Conservation (phyloP, 2,888 invertebrate species). For the Harmothoe impar region DNA sequence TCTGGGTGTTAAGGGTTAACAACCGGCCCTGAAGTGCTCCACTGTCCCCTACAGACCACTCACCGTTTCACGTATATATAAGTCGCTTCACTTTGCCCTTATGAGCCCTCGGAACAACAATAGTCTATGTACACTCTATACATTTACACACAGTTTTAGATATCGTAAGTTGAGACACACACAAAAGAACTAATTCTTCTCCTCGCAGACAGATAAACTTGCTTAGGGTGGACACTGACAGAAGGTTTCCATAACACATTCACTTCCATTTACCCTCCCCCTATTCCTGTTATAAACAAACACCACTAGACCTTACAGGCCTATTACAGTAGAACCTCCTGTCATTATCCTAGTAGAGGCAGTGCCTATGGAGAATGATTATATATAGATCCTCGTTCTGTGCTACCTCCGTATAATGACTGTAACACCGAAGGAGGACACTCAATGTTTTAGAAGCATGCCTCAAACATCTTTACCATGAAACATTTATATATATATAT, state of each 20-base stretch:
- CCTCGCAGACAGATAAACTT: not conserved
- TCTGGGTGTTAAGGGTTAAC: too few relatives aligned
- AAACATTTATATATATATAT: too few relatives aligned
- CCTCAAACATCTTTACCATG: too few relatives aligned
- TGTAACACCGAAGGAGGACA: too few relatives aligned
- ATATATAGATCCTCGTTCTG: too few relatives aligned
- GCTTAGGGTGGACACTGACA: conserved; percentile 15
- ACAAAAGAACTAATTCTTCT: conserved; percentile 24
- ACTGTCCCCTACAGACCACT: not conserved
- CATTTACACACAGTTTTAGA: conserved; percentile 13
- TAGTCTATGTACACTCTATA: conserved; percentile 50
- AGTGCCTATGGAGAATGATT: too few relatives aligned
- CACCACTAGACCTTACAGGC: not conserved
- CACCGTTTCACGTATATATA: not conserved
- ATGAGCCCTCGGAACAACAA: not conserved
- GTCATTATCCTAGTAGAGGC: too few relatives aligned
- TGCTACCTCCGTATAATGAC: too few relatives aligned
- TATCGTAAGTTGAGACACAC: conserved; percentile 54
- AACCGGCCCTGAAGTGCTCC: not conserved
- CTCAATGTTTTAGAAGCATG: too few relatives aligned
- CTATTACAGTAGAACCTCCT: too few relatives aligned
- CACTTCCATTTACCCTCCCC: not conserved
- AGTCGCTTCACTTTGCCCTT: not conserved
- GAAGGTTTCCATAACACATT: not conserved
- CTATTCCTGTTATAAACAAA: too few relatives aligned